Evolutionary conservation across 2,113 vertebrate genomes (phyloP).

Genomic region (Oreochromis spilurus): DNA sequence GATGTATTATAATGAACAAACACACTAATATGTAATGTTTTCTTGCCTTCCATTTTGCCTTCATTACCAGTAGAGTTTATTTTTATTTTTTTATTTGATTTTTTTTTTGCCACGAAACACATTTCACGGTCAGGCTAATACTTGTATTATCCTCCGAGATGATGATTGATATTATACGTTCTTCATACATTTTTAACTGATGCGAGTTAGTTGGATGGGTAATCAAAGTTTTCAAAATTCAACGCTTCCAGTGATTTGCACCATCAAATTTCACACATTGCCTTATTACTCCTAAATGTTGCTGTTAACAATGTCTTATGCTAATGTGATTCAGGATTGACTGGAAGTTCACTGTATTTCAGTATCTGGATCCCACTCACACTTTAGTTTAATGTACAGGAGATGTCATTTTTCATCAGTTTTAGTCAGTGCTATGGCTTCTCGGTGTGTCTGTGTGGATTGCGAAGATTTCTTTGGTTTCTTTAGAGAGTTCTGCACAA

Average conservation of each 20-base stretch:
- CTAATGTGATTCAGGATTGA: neutral
- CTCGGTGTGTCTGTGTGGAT: neutral
- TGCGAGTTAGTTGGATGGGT: neutral
- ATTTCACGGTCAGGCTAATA: conserved; percentile 33
- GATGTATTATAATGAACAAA: conserved; percentile 29
- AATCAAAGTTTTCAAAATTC: neutral
- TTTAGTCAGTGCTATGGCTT: neutral
- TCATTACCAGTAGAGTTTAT: neutral
- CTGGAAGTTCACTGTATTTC: neutral
- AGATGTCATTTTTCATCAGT: neutral
- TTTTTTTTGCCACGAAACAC: neutral
- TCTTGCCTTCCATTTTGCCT: conserved; percentile 15
- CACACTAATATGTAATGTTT: neutral
- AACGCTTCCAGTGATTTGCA: conserved; percentile 34
- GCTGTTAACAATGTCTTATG: neutral
- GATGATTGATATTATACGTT: neutral
- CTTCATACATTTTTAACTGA: neutral
- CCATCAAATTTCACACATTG: conserved; percentile 13
- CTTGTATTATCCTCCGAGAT: neutral
- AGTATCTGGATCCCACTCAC: neutral
- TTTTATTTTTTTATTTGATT: neutral
- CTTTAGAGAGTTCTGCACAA: neutral
- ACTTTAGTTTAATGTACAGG: neutral
- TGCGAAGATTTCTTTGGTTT: neutral
- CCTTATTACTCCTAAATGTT: conserved; percentile 24